A percentile compares a stretch with the other conserved stretches of the same genome.
Evolutionary conservation across 1,140 invertebrate genomes (phyloP).

Genomic region (Delia radicum): DNA sequence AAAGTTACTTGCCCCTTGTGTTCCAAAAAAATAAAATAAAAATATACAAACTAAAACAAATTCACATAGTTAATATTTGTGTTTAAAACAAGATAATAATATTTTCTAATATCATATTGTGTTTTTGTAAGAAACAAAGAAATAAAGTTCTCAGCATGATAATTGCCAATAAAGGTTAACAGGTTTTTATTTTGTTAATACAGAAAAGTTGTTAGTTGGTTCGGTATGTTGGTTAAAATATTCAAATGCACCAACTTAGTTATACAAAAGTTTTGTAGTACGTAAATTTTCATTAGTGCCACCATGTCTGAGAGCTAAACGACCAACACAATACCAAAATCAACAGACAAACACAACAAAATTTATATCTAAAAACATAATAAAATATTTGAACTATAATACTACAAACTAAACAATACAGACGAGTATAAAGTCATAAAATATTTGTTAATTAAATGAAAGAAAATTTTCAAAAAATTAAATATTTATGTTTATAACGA

Average conservation of each 20-base stretch:
- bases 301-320: constrained; percentile 14
- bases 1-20: no score
- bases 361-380: neutral
- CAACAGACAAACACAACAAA: neutral
- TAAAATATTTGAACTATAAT: neutral
- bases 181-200: constrained; percentile 4
- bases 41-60: no score
- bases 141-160: constrained; percentile 23
- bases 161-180: constrained; percentile 19
- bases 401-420: neutral
- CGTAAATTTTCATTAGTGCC: constrained; percentile 22
- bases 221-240: neutral
- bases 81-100: no score
- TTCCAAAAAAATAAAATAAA: no score
- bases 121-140: neutral
- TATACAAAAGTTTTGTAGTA: neutral
- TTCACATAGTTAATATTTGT: no score
- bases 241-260: neutral
- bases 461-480: no score
- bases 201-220: neutral
- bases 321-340: neutral
- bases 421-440: neutral
- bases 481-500: no score
- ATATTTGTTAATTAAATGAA: neutral
- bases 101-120: no score